A percentile compares a stretch with the other conserved stretches of the same genome.
phyloP scores from a whole-genome alignment of 2,797 vertebrate genomes.

The Parauchenoglanis punctatus region DNA sequence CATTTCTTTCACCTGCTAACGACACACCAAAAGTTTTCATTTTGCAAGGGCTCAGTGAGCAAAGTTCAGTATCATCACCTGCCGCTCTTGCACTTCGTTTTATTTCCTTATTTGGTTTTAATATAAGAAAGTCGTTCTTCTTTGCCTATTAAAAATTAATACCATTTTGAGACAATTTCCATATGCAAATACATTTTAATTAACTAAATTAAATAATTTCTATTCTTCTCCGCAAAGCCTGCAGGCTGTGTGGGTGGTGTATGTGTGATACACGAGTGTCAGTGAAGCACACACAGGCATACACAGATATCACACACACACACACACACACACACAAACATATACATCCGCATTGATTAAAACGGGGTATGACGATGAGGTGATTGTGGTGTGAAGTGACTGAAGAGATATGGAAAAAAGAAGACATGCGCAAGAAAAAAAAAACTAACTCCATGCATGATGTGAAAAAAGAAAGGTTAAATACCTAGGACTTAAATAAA shows the following conservation, averaged over 20 bases:
- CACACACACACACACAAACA: not conserved
- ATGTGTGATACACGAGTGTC: constrained; percentile 41
- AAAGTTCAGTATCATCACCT: constrained; percentile 70
- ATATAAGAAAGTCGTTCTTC: constrained; percentile 74
- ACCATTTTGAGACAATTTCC: constrained; percentile 79
- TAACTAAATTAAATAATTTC: constrained; percentile 76
- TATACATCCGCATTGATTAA: constrained; percentile 15
- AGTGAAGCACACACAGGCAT: constrained; percentile 30
- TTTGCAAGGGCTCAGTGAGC: constrained; percentile 28
- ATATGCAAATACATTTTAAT: constrained; percentile 84
- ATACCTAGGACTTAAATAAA: not conserved
- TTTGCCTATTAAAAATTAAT: constrained; percentile 80
- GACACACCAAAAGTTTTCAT: not conserved
- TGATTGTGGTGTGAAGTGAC: not conserved
- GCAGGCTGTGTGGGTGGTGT: constrained; percentile 63
- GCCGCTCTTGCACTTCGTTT: constrained; percentile 52
- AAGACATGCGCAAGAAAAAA: not conserved
- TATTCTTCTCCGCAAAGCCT: constrained; percentile 67
- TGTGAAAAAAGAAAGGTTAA: not conserved
- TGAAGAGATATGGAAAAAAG: not conserved
- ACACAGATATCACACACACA: not conserved
- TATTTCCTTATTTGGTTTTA: constrained; percentile 67
- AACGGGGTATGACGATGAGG: constrained; percentile 15
- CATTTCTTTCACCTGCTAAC: not conserved
- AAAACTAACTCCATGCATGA: not conserved